Evolutionary conservation across 2,113 vertebrate genomes (phyloP).

Genomic region (Pogona vitticeps): DNA sequence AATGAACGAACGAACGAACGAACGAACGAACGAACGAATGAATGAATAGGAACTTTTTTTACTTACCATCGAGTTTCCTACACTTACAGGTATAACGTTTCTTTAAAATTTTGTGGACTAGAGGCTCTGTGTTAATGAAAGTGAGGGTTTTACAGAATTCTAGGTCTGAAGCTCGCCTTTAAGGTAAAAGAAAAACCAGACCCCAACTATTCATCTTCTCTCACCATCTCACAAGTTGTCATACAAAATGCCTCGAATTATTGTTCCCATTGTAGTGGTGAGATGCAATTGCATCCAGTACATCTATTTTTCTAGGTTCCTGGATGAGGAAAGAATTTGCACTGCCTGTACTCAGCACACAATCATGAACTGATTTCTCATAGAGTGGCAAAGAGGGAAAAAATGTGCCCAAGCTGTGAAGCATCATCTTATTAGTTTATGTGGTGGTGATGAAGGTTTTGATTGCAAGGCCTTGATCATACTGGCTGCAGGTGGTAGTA

Average conservation of each 20-base stretch:
- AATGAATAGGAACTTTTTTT: too few species aligned
- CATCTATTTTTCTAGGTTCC: conserved; percentile 36
- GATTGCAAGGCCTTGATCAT: conserved; percentile 37
- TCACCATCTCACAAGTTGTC: conserved; percentile 19
- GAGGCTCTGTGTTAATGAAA: neutral
- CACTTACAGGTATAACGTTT: neutral
- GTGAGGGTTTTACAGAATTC: neutral
- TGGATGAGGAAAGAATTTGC: conserved; percentile 24
- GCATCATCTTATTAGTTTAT: conserved; percentile 32
- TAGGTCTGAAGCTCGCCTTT: neutral
- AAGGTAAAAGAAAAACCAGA: neutral
- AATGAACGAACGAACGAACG: too few species aligned
- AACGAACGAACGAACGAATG: too few species aligned
- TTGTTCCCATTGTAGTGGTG: neutral
- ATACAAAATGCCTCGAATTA: neutral
- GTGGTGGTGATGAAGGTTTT: conserved; percentile 33
- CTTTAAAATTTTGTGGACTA: neutral
- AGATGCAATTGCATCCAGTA: conserved; percentile 36
- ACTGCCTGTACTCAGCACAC: conserved; percentile 17
- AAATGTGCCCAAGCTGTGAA: conserved; percentile 45
- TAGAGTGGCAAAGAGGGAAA: conserved; percentile 27
- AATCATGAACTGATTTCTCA: conserved; percentile 17
- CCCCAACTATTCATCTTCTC: neutral
- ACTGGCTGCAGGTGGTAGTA: conserved; percentile 50
- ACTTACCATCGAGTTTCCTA: neutral